Evolutionary conservation across 2,888 invertebrate species (phyloP), one percentile per base, ranked within the genome.

Genomic region (Agrochola lota): DNA sequence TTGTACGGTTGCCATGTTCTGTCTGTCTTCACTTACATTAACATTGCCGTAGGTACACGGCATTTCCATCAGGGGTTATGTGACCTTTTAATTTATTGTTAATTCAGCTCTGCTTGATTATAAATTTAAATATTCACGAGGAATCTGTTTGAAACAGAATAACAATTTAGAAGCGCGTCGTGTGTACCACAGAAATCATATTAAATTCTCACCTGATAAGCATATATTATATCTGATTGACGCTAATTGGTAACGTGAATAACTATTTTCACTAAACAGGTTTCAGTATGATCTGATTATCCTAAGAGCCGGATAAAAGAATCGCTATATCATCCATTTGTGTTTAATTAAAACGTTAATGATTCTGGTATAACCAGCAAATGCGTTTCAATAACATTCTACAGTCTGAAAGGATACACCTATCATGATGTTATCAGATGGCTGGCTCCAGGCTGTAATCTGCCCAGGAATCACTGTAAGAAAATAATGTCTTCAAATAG

Each of bases 111-210:
- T 74, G 67, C 62, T 85, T 89, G 81, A 87, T 90, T 86, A 90
- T 83, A 71, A 84, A 83, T 88, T 91, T 76, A 90, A 87, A 89
- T 88, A 88, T 90, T 89, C 84, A 89, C 85, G 80, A 88, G 82
- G 83, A 77, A 80, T 88, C 85, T 81, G 76, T 85, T 87, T 81
- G 80, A 84, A 84, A 85, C 83, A 75, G 64, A 74, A 85, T 81
- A 80, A 77, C 75, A 84, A 81, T 84, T 87, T 78, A 73, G 72
- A 62, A 76, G 49, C 77, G 17, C 69, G 68, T 72, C 66, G 46
- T 76, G 46, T 78, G 63, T 74, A 55, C 81, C 57, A 72, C 60
- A 85, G 81, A 81, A 81, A 85, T 85, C 77, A 80, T 70, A 81
- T 87, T 75, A 83, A 78, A 86, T 88, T 87, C 80, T 78, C 84